A percentile compares a stretch with the other conserved stretches of the same genome.
Evolutionary conservation across 2,797 vertebrate genomes (phyloP).

Genomic region (Poecile montanus): DNA sequence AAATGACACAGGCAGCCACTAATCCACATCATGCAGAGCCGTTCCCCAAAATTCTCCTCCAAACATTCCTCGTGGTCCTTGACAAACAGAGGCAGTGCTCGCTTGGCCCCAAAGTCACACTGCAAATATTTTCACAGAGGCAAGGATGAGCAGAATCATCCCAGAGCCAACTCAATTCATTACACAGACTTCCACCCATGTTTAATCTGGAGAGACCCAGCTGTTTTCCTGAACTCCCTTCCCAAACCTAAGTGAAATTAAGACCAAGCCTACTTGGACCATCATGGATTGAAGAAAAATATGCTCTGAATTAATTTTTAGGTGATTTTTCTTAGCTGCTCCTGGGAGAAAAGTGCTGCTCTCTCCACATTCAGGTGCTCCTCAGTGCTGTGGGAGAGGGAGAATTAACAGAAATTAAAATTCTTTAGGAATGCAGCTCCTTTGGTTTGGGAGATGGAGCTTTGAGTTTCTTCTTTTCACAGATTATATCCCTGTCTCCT

Average conservation of each 20-base stretch:
- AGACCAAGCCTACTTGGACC: constrained; percentile 47
- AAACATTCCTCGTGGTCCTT: constrained; percentile 52
- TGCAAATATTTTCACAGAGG: constrained; percentile 68
- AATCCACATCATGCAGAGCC: not conserved
- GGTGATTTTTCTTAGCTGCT: not conserved
- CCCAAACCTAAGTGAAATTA: constrained; percentile 49
- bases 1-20: not conserved
- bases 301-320: not conserved
- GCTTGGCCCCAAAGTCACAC: constrained; percentile 28
- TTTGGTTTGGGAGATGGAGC: not conserved
- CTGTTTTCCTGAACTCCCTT: constrained; percentile 54
- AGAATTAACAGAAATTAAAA: not conserved
- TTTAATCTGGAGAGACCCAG: constrained; percentile 61
- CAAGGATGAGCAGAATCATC: constrained; percentile 62
- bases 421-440: not conserved
- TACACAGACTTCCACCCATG: constrained; percentile 44
- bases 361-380: not conserved
- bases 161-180: constrained; percentile 37
- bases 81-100: constrained; percentile 38
- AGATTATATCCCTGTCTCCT: not conserved
- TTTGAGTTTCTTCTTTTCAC: not conserved
- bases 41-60: constrained; percentile 8
- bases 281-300: constrained; percentile 14
- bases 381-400: not conserved
- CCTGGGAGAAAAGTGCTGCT: not conserved